Conservation (phyloP, 2,797 vertebrate species). For the Rhincodon typus region DNA sequence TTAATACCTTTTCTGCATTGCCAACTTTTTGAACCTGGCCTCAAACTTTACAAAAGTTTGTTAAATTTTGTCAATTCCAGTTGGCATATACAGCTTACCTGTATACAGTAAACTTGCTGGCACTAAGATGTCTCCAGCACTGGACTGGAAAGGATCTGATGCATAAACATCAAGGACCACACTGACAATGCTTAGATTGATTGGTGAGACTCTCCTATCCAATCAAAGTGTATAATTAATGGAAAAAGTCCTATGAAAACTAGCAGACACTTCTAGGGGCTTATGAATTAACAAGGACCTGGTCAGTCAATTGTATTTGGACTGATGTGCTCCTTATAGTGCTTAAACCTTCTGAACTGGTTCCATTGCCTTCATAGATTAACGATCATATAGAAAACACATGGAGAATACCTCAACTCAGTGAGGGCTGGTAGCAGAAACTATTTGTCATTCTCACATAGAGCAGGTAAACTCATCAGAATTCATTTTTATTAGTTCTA, state of each 20-base stretch:
- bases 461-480: not conserved
- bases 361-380: not conserved
- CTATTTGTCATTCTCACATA: not conserved
- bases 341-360: not conserved
- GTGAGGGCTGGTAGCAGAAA: not conserved
- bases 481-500: not conserved
- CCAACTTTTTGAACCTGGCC: too few relatives aligned
- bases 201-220: not conserved
- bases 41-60: too few relatives aligned
- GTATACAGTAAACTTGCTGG: too few relatives aligned
- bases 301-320: not conserved
- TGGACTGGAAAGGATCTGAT: too few relatives aligned
- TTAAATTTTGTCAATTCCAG: too few relatives aligned
- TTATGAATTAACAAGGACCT: not conserved
- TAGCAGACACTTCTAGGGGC: not conserved
- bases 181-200: too few relatives aligned
- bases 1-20: too few relatives aligned
- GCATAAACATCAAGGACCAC: too few relatives aligned
- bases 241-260: not conserved
- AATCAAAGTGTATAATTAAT: not conserved
- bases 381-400: not conserved
- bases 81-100: too few relatives aligned
- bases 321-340: not conserved
- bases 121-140: too few relatives aligned
- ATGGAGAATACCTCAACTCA: not conserved